Base-by-base conservation (phyloP, 64 coral and sea anemone genomes). In the Orbicella faveolata region DNA sequence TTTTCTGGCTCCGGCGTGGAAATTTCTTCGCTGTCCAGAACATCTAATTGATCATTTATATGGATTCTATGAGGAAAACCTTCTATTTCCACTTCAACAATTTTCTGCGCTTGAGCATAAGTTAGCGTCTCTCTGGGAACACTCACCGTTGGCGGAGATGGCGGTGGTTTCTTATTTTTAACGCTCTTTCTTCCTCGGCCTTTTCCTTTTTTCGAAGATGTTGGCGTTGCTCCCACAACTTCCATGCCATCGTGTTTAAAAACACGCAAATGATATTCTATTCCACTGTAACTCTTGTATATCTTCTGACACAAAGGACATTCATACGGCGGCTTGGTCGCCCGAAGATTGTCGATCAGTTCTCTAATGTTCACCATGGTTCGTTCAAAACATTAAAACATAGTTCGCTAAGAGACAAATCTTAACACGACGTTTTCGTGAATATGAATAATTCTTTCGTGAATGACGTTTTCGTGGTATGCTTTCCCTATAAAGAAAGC, bases 221-320 rank as follows among this genome's bases (percentile, higher is more conserved):
- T 88, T 17, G 87, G 75, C 62, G 97, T 92, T 63, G 94, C n/a
- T 39, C 41, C 90, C 14, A 81, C 64, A 74, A 74, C 92, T 63
- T 99, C 97, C 19, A 83, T 90, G 80, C 97, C 97, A 93, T 99
- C 97, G 61, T 99, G 97, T 76, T 95, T 95, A 76, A 95, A 99
- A 79, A 89, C 92, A 57, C 89, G 86, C 67, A 99, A 93, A 99
- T 99, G 97, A 99, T 99, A 99, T 89, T 99, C 97, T 89, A 99
- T 99, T 92, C 97, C 97, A 78, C 97, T 95, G 63, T 95, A 99
- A 94, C 97, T 99, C 84, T 99, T 99, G 91, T 99, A 99, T 63
- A 96, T 92, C 83, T 99, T 99, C 37, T 99, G 94, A 63, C 97
- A 99, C 84, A 99, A 93, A 95, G 97, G 97, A 93, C 97, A 99